phyloP scores from a whole-genome alignment of 2,113 vertebrate species.

The Myocastor coypus region DNA sequence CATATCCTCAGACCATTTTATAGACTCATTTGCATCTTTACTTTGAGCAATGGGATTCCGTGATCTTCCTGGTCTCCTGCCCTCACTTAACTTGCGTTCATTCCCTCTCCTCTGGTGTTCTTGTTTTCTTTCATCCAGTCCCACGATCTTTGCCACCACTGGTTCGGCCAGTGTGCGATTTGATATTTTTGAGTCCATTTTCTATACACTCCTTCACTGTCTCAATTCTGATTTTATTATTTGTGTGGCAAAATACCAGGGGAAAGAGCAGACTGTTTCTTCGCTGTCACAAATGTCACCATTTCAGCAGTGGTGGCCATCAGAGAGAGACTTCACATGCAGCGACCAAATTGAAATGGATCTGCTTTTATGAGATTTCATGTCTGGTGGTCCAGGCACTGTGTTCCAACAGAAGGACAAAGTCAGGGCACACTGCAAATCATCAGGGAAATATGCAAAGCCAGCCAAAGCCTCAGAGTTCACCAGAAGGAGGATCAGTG shows the following conservation, averaged over 20 bases:
- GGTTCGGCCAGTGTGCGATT: not conserved
- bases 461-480: constrained; percentile 53
- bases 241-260: constrained; percentile 32
- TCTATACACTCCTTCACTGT: not conserved
- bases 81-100: not conserved
- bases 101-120: not conserved
- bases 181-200: constrained; percentile 36
- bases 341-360: constrained; percentile 9
- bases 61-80: not conserved
- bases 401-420: constrained; percentile 11
- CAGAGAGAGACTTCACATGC: constrained; percentile 12
- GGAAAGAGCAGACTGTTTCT: constrained; percentile 30
- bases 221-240: constrained; percentile 8
- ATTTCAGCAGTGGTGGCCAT: constrained; percentile 3
- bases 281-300: constrained; percentile 14
- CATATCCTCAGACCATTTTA: not conserved
- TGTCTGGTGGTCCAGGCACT: not conserved
- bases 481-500: not conserved
- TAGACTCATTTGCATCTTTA: not conserved
- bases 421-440: constrained; percentile 1
- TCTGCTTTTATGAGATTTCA: constrained; percentile 24
- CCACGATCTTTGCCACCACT: not conserved
- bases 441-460: constrained; percentile 55
- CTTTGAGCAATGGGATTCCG: not conserved
- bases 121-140: not conserved